Percentiles rank a stretch among this genome's conserved stretches.
Evolutionary conservation across 1,140 invertebrate species (phyloP).

Genomic region (Drosophila equinoxialis): DNA sequence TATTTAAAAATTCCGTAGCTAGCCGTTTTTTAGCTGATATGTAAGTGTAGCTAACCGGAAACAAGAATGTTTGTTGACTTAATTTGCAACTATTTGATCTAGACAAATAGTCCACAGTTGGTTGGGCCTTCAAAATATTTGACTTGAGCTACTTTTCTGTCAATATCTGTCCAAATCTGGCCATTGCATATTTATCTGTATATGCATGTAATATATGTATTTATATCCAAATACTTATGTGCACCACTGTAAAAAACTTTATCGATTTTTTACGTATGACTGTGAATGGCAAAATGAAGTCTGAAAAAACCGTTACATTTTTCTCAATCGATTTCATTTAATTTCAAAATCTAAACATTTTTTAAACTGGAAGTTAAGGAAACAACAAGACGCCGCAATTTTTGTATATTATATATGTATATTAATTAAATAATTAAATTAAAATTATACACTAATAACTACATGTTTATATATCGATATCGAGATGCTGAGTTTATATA

Average conservation of each 20-base stretch:
- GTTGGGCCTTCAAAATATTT: too few species aligned
- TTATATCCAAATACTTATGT: too few species aligned
- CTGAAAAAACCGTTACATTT: not conserved
- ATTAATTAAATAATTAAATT: constrained; percentile 82
- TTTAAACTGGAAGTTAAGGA: not conserved
- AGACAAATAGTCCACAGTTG: too few species aligned
- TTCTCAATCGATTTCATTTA: not conserved
- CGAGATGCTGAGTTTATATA: constrained; percentile 77
- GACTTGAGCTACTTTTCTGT: too few species aligned
- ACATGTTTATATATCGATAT: constrained; percentile 78
- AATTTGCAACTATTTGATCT: too few species aligned
- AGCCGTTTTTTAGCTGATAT: too few species aligned
- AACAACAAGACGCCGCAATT: not conserved
- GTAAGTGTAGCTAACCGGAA: too few species aligned
- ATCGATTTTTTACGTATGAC: not conserved
- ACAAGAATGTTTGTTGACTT: too few species aligned
- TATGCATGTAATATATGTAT: too few species aligned
- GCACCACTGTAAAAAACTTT: not conserved
- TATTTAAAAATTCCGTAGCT: too few species aligned
- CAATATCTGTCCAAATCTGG: too few species aligned
- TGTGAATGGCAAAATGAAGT: not conserved
- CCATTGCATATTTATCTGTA: too few species aligned
- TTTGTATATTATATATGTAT: constrained; percentile 77
- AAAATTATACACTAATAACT: constrained; percentile 80
- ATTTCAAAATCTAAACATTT: not conserved